A percentile compares a stretch with the other conserved stretches of the same genome.
phyloP scores from a whole-genome alignment of 2,113 vertebrate species.

The Campylorhamphus procurvoides region DNA sequence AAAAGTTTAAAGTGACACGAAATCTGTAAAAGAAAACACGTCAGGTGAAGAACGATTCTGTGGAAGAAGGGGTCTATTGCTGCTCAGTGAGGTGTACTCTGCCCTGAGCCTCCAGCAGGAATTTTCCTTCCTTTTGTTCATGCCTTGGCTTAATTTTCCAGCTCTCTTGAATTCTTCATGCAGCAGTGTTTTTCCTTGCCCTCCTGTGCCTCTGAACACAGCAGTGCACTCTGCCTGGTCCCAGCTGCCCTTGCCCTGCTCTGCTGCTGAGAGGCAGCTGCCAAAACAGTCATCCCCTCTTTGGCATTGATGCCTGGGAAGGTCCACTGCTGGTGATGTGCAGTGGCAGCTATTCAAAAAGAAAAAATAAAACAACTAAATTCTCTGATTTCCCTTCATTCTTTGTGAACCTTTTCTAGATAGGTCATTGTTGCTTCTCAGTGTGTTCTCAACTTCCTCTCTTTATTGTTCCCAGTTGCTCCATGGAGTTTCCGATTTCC shows the following conservation, averaged over 20 bases:
- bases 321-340: neutral
- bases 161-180: neutral
- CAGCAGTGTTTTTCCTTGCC: neutral
- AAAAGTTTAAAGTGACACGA: neutral
- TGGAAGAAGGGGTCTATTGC: neutral
- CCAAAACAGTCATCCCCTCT: neutral
- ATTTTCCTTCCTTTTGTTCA: neutral
- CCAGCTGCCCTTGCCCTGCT: neutral
- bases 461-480: neutral
- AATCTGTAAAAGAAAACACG: neutral
- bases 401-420: neutral
- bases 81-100: neutral
- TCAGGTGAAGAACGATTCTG: neutral
- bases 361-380: neutral
- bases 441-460: neutral
- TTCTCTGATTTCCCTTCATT: neutral
- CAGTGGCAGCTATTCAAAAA: neutral
- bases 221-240: rapidly evolving
- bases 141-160: neutral
- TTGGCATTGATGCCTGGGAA: neutral
- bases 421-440: rapidly evolving
- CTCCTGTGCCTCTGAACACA: rapidly evolving
- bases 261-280: neutral
- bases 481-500: rapidly evolving
- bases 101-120: rapidly evolving